These are phyloP conservation scores for Rhinichthys osculus DNA, from an alignment of 2,797 vertebrate genomes.

Conservation along the genomic window DNA sequence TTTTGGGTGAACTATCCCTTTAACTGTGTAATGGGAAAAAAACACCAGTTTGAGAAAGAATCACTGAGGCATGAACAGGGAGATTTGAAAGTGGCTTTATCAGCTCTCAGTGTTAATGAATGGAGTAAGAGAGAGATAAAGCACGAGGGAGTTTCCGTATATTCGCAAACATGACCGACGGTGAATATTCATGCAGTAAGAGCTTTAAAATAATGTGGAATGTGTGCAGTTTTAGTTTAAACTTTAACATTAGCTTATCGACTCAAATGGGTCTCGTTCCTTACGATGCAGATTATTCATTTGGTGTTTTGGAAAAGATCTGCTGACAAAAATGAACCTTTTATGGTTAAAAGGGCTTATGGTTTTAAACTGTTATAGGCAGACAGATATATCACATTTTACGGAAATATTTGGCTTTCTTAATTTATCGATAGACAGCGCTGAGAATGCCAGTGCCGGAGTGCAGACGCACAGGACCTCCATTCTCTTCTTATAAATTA, in stretches of 20 bases:
- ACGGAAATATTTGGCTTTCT: background rate
- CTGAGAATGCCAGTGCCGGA: background rate
- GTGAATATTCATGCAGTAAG: slow-evolving; percentile 10
- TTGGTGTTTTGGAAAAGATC: background rate
- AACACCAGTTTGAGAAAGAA: background rate
- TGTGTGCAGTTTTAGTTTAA: slow-evolving; percentile 15
- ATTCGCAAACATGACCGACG: background rate
- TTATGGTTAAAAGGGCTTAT: background rate
- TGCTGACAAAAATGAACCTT: background rate
- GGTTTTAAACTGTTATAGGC: background rate
- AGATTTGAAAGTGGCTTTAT: slow-evolving; percentile 28
- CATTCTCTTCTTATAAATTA: background rate
- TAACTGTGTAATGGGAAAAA: background rate
- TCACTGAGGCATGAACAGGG: slow-evolving; percentile 19
- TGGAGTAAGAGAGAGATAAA: slow-evolving; percentile 31
- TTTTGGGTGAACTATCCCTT: background rate
- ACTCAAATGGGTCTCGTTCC: background rate
- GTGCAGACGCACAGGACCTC: background rate
- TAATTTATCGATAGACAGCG: background rate
- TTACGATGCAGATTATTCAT: background rate
- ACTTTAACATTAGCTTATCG: background rate
- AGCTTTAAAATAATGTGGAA: slow-evolving; percentile 22
- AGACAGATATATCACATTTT: background rate
- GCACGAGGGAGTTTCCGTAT: slow-evolving; percentile 18
- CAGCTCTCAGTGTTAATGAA: slow-evolving; percentile 27